Evolutionary conservation across 2,113 vertebrate species (phyloP).

Genomic region (Martes martes): DNA sequence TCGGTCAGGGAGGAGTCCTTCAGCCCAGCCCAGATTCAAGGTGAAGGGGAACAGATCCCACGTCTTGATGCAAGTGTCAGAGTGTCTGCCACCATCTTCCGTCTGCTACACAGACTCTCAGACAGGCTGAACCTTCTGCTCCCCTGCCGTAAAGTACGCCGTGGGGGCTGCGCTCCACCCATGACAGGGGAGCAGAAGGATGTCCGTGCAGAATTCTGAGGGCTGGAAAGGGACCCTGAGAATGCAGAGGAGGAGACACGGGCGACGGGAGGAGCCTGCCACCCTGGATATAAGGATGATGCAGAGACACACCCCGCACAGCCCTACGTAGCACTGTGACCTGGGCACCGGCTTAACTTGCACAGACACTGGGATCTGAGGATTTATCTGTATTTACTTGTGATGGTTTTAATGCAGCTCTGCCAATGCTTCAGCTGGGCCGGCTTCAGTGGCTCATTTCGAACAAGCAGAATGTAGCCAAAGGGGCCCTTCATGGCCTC

Average conservation of each 20-base stretch:
- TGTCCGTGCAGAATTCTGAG: not conserved
- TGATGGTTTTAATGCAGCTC: not conserved
- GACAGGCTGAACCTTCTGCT: accelerated
- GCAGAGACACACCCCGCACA: not conserved
- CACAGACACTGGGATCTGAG: not conserved
- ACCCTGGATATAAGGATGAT: not conserved
- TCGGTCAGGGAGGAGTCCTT: not conserved
- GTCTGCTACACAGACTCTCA: accelerated
- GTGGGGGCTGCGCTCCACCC: not conserved
- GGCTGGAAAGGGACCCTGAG: not conserved
- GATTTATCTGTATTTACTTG: not conserved
- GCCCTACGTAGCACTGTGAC: not conserved
- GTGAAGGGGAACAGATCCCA: not conserved
- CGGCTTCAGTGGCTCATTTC: not conserved
- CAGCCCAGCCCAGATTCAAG: not conserved
- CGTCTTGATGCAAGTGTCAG: not conserved
- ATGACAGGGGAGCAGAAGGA: not conserved
- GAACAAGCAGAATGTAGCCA: not conserved
- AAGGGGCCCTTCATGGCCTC: not conserved
- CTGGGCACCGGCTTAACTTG: not conserved
- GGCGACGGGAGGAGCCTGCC: not conserved
- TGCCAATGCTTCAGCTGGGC: not conserved
- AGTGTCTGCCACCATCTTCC: not conserved
- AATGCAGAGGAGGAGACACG: too few relatives aligned
- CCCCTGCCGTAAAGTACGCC: too few relatives aligned